Percentiles rank a stretch among this genome's conserved stretches.
phyloP scores from a whole-genome alignment of 2,797 vertebrate genomes.

The Botia almorhae region DNA sequence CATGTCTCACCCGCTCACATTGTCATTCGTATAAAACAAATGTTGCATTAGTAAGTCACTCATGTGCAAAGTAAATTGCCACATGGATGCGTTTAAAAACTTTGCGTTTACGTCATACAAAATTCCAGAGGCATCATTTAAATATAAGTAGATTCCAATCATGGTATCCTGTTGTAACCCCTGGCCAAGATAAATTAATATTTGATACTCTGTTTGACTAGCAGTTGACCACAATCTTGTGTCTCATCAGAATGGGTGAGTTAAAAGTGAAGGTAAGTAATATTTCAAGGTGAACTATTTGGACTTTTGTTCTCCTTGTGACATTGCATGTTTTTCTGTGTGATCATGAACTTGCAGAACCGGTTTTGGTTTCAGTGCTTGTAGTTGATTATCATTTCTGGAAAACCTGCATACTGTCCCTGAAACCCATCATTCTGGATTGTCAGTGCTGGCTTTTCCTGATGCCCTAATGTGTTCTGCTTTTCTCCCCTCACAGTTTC shows the following conservation, averaged over 20 bases:
- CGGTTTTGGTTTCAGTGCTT: conserved; percentile 2
- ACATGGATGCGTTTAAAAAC: conserved; percentile 13
- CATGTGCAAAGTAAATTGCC: conserved; percentile 14
- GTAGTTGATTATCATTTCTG: not conserved
- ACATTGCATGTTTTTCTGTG: not conserved
- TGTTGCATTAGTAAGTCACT: conserved; percentile 16
- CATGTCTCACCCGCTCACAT: conserved; percentile 40
- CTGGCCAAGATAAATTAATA: conserved; percentile 10
- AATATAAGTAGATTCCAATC: conserved; percentile 17
- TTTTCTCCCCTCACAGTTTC: too few species aligned
- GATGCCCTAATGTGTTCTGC: not conserved
- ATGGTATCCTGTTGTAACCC: conserved; percentile 20
- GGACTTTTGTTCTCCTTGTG: not conserved
- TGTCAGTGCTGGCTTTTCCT: conserved; percentile 2
- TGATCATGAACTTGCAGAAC: not conserved
- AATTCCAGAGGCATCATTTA: not conserved
- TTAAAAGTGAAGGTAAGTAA: conserved; percentile 57
- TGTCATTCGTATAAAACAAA: conserved; percentile 30
- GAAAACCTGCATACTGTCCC: not conserved
- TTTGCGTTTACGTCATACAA: not conserved
- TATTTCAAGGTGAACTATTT: conserved; percentile 20
- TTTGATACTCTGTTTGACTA: conserved; percentile 11
- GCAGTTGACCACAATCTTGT: not conserved
- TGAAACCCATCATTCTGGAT: not conserved
- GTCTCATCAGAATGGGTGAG: conserved; percentile 48